Evolutionary conservation across 2,113 vertebrate genomes (phyloP), one percentile per base, ranked within the genome.

Genomic region (Hystrix brachyura): DNA sequence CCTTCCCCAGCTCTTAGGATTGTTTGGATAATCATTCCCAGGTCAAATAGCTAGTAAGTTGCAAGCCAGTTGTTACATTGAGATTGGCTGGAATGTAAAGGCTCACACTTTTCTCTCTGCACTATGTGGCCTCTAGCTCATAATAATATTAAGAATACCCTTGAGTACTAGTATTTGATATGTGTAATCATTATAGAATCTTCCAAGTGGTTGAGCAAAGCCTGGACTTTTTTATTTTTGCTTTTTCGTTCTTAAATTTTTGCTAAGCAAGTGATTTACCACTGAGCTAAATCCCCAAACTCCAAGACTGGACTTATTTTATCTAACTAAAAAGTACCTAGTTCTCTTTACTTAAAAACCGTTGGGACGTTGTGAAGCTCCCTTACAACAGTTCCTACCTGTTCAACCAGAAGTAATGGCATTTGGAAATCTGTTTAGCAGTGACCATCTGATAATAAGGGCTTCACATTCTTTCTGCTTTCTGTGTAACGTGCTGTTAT

Each of bases 401-500:
- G 29, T 91, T 84, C 51, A 25, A 4, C 71, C 76, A 43, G 62
- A 87, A 67, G 29, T 57, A 17, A 60, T 78, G 55, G 51, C 94
- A 48, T 84, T 71, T 74, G 29, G 38, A 82, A 21, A 80, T 93
- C 38, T 38, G 38, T 93, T 74, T 78, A 72, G 82, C 69, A 46
- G 59, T 65, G 64, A 19, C 32, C 48, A 32, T 62, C 71, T 71
- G 65, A 34, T 83, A 25, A 71, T 59, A 62, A 87, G 69, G 57
- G 34, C 72, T 71, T 46, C 12, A 59, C 53, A 64, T 90, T 64
- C 27, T 78, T 79, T 78, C 32, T 46, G 25, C 23, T 64, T 32
- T 67, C 23, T 48, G 81, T 43, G 23, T 97, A 97, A 98, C 90
- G 79, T 93, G 18, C 60, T 27, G 92, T 74, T 97, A 43, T 90